Base-by-base conservation (phyloP, 2,888 invertebrate genomes). In the Bombylius major region DNA sequence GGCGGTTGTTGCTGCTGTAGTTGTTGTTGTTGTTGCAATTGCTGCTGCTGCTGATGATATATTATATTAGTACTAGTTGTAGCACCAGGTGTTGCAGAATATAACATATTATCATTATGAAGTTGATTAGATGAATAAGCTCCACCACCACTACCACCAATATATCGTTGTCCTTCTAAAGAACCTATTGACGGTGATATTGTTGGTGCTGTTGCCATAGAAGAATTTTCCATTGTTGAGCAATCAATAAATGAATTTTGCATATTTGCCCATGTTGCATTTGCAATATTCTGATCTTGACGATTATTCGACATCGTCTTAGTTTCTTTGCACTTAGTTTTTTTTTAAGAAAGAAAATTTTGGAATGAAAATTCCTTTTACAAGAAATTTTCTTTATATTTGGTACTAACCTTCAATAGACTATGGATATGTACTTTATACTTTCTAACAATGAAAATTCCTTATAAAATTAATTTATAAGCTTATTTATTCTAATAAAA, bases 1-100 rank as follows among this genome's bases (percentile, higher is more conserved):
- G 70, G 65, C 54, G 66, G 68, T 42, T 8, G 11, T 11, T 0
- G 62, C 65, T 5, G 62, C 50, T 6, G 63, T 45, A 34, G 39
- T 50, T 14, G 9, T 33, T 12, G 44, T 31, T 14, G 11, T 11
- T 42, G 39, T 3, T 11, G 39, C 11, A 9, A 11, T 4, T 39
- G 39, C 11, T 42, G 39, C 11, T 42, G 39, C 11, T 42, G 39
- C 39, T 42, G 39, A 1, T 36, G 36, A 36, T 36, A 9, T 23
- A 36, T 36, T 1, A 36, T 36, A 9, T 4, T 36, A 23, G 2
- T 23, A 23, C 23, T 23, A 23, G 36, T 9, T 36, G 36, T 9
- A 8, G 36, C 36, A 8, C 7, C 6, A 8, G 36, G 36, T 36
- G 36, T 36, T 36, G 36, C 36, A 8, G 39, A 11, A 42, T 11